Evolutionary conservation across 2,888 invertebrate species (phyloP).

Genomic region (Steinernema carpocapsae): DNA sequence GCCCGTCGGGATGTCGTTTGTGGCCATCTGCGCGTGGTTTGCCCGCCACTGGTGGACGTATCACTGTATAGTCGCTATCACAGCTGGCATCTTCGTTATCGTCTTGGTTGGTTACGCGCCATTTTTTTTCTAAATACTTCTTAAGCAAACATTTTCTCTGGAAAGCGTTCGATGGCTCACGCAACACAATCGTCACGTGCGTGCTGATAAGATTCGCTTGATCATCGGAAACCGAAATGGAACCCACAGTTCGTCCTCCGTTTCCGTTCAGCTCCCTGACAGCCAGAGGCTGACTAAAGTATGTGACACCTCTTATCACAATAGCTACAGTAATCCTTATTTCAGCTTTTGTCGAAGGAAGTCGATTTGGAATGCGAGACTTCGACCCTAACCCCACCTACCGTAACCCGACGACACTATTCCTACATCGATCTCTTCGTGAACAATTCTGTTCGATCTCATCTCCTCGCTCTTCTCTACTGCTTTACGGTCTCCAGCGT

Average conservation of each 20-base stretch:
- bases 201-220: slow-evolving; percentile 44
- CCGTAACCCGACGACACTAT: slow-evolving; percentile 34
- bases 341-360: neutral
- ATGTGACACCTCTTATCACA: neutral
- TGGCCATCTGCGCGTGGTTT: slow-evolving; percentile 46
- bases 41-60: slow-evolving; percentile 52
- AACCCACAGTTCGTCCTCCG: neutral
- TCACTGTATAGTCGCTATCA: slow-evolving; percentile 45
- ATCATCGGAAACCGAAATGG: slow-evolving; percentile 40
- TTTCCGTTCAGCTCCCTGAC: neutral
- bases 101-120: slow-evolving; percentile 41
- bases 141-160: slow-evolving; percentile 48
- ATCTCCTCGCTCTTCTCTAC: slow-evolving; percentile 57
- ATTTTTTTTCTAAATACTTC: no score
- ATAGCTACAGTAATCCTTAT: no score
- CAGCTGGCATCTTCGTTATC: slow-evolving; percentile 44
- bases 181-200: slow-evolving; percentile 40
- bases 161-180: slow-evolving; percentile 64
- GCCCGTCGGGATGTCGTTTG: slow-evolving; percentile 61
- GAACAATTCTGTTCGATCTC: slow-evolving; percentile 41
- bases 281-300: neutral
- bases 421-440: slow-evolving; percentile 51
- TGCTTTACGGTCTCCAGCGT: slow-evolving; percentile 59
- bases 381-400: neutral
- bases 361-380: no score